These are phyloP conservation scores for Nasua narica DNA, from an alignment of 2,797 vertebrate species.

Conservation along the genomic window DNA sequence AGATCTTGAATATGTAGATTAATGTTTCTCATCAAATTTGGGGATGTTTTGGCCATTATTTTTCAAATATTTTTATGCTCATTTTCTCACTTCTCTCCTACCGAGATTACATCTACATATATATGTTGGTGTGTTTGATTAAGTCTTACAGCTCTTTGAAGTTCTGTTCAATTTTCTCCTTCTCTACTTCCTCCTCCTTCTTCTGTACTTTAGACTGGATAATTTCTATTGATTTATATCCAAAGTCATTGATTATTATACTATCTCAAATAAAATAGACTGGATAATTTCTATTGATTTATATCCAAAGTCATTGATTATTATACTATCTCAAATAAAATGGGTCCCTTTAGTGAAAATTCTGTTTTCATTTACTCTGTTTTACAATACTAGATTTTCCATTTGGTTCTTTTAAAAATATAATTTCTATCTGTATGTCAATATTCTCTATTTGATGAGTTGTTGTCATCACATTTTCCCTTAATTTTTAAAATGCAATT, in stretches of 20 bases:
- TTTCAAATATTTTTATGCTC: background rate
- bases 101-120: background rate
- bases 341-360: background rate
- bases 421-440: background rate
- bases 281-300: background rate
- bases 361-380: background rate
- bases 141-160: background rate
- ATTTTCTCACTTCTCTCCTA: background rate
- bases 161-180: background rate
- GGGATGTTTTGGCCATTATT: background rate
- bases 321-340: background rate
- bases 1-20: background rate
- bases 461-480: background rate
- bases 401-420: background rate
- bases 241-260: background rate
- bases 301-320: background rate
- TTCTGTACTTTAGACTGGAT: background rate
- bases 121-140: background rate
- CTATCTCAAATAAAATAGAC: background rate
- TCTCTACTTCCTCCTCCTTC: background rate
- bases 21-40: background rate
- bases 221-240: background rate
- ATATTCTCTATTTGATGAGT: background rate
- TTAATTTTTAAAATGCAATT: constrained; percentile 15
- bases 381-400: constrained; percentile 8